phyloP scores from a whole-genome alignment of 1,140 invertebrate genomes.

The Bombus confusus region DNA sequence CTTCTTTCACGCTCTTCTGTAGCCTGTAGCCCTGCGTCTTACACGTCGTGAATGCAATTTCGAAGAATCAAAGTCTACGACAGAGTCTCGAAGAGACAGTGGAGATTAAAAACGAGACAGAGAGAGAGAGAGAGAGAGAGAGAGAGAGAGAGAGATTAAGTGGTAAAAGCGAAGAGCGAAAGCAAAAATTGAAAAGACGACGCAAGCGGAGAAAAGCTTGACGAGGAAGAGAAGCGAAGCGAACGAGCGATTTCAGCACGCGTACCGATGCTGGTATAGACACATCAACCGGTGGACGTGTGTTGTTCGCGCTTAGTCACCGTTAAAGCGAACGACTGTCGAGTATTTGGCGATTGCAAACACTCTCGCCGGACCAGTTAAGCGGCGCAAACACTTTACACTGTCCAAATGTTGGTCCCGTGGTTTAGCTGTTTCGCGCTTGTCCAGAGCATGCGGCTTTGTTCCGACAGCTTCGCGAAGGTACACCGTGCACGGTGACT shows the following conservation, averaged over 20 bases:
- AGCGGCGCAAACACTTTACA: slow-evolving; percentile 62
- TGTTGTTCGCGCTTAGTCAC: slow-evolving; percentile 53
- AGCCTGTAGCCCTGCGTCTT: no score
- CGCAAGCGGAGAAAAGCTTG: not conserved
- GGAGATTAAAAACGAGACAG: no score
- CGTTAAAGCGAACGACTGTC: slow-evolving; percentile 22
- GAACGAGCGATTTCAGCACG: not conserved
- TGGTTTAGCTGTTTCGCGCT: slow-evolving; percentile 62
- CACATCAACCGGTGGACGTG: not conserved
- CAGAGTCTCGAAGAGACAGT: no score
- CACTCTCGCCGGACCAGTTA: slow-evolving; percentile 54
- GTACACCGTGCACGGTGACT: not conserved
- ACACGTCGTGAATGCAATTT: not conserved
- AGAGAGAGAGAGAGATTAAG: no score
- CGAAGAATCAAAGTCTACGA: not conserved
- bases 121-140: no score
- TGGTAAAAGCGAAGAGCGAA: not conserved
- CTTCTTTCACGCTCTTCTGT: not conserved
- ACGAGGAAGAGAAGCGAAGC: not conserved
- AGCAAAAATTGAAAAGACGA: not conserved
- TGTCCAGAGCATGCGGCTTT: slow-evolving; percentile 31
- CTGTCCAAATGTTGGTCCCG: slow-evolving; percentile 63
- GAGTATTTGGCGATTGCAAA: slow-evolving; percentile 63
- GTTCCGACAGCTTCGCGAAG: slow-evolving; percentile 2
- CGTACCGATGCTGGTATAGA: slow-evolving; percentile 2